A percentile compares a stretch with the other conserved stretches of the same genome.
These are phyloP conservation scores for Aphelinus atriplicis DNA, from an alignment of 1,140 invertebrate species.

Conservation along the genomic window DNA sequence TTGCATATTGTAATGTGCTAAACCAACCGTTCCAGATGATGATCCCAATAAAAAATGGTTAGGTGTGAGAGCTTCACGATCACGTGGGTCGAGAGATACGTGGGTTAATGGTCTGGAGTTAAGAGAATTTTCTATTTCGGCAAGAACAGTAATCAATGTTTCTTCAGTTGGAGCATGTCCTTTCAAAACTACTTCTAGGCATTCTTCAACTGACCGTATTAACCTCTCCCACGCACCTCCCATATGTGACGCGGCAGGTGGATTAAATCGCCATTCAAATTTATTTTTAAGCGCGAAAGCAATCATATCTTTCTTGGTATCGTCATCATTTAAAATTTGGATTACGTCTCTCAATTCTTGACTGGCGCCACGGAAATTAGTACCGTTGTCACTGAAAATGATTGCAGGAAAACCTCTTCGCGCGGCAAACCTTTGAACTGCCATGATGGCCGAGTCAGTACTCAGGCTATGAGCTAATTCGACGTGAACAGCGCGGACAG, in stretches of 20 bases:
- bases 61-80: background rate
- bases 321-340: constrained; percentile 30
- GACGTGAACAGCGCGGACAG: constrained; percentile 44
- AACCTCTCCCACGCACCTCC: background rate
- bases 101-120: constrained; percentile 6
- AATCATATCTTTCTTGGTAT: too few species aligned
- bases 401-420: constrained; percentile 37
- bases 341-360: constrained; percentile 40
- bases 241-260: constrained; percentile 4
- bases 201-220: constrained; percentile 1
- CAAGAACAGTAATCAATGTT: background rate
- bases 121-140: constrained; percentile 1
- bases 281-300: background rate
- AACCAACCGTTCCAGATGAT: background rate
- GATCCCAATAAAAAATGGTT: constrained; percentile 5
- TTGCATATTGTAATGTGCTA: background rate
- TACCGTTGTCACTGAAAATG: constrained; percentile 46
- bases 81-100: constrained; percentile 18
- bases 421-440: constrained; percentile 44
- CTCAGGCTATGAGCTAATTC: constrained; percentile 43
- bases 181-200: background rate
- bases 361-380: constrained; percentile 51
- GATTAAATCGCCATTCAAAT: constrained; percentile 12
- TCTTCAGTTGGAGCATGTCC: background rate
- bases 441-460: constrained; percentile 45